Conservation (phyloP, 2,113 vertebrate genomes). For the Lagopus muta region DNA sequence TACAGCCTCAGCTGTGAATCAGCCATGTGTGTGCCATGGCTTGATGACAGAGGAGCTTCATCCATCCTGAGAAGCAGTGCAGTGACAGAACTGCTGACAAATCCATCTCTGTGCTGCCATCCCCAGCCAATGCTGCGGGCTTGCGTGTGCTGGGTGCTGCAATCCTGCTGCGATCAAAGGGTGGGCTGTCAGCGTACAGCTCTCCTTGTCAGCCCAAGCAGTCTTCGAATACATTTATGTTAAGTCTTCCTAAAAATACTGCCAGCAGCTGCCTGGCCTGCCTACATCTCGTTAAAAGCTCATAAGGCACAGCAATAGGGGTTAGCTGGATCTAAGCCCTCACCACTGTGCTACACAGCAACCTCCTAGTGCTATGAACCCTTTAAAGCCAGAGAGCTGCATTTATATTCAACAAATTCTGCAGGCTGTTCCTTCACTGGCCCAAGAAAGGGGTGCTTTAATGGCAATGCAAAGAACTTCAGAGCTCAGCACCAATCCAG, state of each 20-base stretch:
- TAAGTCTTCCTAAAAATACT: constrained; percentile 2
- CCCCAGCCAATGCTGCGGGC: rapidly evolving
- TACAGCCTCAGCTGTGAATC: not conserved
- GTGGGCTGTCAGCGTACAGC: not conserved
- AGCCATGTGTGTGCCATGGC: not conserved
- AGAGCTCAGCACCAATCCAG: not conserved
- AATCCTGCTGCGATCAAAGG: not conserved
- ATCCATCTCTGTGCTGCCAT: not conserved
- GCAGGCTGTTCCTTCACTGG: not conserved
- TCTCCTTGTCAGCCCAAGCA: not conserved
- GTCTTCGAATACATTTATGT: constrained; percentile 4
- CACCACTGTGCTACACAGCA: not conserved
- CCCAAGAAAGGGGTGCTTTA: not conserved
- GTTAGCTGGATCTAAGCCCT: not conserved
- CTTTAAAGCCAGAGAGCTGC: not conserved
- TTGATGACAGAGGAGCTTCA: not conserved
- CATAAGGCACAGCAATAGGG: not conserved
- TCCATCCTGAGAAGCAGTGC: not conserved
- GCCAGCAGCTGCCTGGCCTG: constrained; percentile 4
- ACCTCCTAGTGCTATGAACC: not conserved
- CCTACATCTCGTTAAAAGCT: not conserved
- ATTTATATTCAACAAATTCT: not conserved
- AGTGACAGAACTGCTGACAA: not conserved
- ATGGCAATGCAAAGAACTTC: not conserved
- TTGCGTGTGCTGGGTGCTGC: rapidly evolving